These are phyloP conservation scores for Mustela nigripes DNA, from an alignment of 2,113 vertebrate genomes.

Conservation along the genomic window DNA sequence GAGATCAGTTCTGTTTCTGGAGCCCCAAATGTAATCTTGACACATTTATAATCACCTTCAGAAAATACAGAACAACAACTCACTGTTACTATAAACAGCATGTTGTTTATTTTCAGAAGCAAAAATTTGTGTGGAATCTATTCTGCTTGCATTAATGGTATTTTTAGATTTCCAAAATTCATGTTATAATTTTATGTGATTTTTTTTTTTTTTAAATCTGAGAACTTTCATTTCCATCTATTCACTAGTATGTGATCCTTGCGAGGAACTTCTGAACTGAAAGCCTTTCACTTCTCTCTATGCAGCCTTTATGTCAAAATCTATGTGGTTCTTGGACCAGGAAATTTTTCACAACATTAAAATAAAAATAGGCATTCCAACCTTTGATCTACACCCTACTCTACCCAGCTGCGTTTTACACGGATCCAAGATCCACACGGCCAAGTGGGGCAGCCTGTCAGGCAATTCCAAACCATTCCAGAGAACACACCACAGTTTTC, in stretches of 20 bases:
- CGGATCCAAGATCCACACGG: constrained; percentile 46
- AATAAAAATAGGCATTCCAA: constrained; percentile 75
- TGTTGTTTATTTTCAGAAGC: constrained; percentile 63
- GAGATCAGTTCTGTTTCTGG: constrained; percentile 31
- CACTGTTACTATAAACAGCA: constrained; percentile 61
- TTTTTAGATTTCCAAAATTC: constrained; percentile 68
- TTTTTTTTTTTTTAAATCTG: neutral
- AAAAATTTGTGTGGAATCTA: constrained; percentile 42
- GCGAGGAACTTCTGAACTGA: constrained; percentile 48
- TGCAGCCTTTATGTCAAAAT: constrained; percentile 71
- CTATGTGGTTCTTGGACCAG: constrained; percentile 66
- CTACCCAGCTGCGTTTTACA: constrained; percentile 68
- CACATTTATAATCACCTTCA: constrained; percentile 53
- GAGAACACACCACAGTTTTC: constrained; percentile 22
- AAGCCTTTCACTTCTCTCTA: constrained; percentile 70
- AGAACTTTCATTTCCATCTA: constrained; percentile 56
- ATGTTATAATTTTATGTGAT: constrained; percentile 44
- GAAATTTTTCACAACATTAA: constrained; percentile 65
- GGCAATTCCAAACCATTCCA: neutral
- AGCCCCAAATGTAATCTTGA: constrained; percentile 26
- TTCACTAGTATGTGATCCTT: constrained; percentile 59
- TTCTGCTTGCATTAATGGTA: constrained; percentile 16
- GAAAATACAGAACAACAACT: constrained; percentile 33
- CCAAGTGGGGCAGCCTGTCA: neutral
- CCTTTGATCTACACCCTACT: constrained; percentile 67